These are phyloP conservation scores for Eriocheir sinensis DNA, from an alignment of 1,140 invertebrate species.

Conservation along the genomic window DNA sequence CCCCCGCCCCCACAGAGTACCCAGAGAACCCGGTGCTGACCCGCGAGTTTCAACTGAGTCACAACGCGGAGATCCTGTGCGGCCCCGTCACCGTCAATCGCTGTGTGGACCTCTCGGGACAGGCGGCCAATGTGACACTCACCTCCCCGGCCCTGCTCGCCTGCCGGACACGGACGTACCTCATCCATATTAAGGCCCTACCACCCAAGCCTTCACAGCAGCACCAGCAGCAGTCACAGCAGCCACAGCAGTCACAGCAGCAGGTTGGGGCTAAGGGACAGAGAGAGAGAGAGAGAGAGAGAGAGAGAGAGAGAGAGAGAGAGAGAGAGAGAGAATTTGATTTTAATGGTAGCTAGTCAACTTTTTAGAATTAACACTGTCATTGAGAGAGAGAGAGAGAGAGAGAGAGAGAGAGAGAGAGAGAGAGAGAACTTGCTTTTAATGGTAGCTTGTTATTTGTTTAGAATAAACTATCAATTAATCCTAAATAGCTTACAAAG, in stretches of 20 bases:
- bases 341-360: too few species aligned
- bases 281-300: not conserved
- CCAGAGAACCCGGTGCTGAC: constrained; percentile 88
- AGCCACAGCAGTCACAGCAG: constrained; percentile 8
- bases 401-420: too few species aligned
- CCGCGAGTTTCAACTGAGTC: constrained; percentile 90
- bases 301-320: constrained; percentile 24
- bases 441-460: not conserved
- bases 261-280: not conserved
- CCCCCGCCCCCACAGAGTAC: constrained; percentile 60
- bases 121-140: constrained; percentile 91
- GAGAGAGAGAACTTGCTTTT: too few species aligned
- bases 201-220: constrained; percentile 48
- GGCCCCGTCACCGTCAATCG: constrained; percentile 91
- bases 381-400: too few species aligned
- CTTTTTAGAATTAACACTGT: too few species aligned
- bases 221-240: constrained; percentile 44
- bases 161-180: constrained; percentile 82
- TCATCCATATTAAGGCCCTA: constrained; percentile 92
- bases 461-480: too few species aligned
- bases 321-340: not conserved
- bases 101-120: constrained; percentile 92
- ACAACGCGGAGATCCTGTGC: constrained; percentile 94
- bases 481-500: too few species aligned
- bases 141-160: constrained; percentile 91